Conservation (phyloP, 1,140 invertebrate genomes). For the Drosophila nikananu region DNA sequence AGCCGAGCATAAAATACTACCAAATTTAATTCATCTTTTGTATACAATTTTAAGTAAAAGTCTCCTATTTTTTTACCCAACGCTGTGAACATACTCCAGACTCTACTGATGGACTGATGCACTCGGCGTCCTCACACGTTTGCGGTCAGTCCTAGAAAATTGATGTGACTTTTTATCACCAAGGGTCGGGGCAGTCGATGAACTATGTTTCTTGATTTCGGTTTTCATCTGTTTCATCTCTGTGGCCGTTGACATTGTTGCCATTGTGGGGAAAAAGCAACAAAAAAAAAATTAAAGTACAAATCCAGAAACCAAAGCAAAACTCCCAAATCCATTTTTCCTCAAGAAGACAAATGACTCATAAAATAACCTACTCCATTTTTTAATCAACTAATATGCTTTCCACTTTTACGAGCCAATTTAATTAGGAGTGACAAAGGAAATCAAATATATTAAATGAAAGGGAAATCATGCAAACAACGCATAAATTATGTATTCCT, state of each 20-base stretch:
- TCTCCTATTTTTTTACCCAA: neutral
- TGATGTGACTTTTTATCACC: conserved; percentile 72
- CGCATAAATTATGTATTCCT: conserved; percentile 75
- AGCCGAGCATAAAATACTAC: no score
- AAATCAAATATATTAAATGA: conserved; percentile 42
- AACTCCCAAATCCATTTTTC: conserved; percentile 9
- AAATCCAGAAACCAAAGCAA: conserved; percentile 3
- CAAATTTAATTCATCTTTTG: no score
- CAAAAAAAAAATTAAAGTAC: conserved; percentile 2
- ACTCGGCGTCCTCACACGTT: conserved; percentile 66
- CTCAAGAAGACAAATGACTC: neutral
- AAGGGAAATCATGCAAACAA: conserved; percentile 57
- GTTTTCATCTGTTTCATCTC: conserved; percentile 53
- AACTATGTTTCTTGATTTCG: conserved; percentile 74
- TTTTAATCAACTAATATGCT: conserved; percentile 40
- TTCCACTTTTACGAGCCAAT: neutral
- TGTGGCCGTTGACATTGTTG: conserved; percentile 46
- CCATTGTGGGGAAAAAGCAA: conserved; percentile 7
- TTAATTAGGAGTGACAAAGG: conserved; percentile 21
- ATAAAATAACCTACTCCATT: neutral
- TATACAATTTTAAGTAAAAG: neutral
- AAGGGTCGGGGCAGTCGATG: conserved; percentile 36
- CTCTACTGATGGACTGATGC: conserved; percentile 44
- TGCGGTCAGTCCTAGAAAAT: conserved; percentile 72
- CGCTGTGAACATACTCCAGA: neutral